These are phyloP conservation scores for Clusia tigrina DNA, from an alignment of 2,888 invertebrate species.

Conservation along the genomic window DNA sequence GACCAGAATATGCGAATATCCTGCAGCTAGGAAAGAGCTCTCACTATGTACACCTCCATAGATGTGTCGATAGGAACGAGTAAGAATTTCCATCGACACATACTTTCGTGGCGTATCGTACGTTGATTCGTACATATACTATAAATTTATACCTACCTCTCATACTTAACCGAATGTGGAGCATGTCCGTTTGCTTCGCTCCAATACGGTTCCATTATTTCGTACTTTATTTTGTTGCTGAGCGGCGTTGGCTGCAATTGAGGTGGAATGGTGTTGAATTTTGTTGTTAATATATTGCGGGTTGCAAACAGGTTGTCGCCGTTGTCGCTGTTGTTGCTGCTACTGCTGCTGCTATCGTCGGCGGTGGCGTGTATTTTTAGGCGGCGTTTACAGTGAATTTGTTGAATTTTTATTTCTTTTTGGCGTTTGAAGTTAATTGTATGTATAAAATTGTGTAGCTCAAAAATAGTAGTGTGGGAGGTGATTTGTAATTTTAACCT, in stretches of 20 bases:
- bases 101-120: no score
- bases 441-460: constrained; percentile 2
- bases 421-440: constrained; percentile 10
- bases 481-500: neutral
- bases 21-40: no score
- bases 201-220: constrained; percentile 63
- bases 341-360: no score
- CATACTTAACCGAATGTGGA: constrained; percentile 65
- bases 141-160: constrained; percentile 59
- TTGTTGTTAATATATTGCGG: constrained; percentile 21
- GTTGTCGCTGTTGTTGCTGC: constrained; percentile 14
- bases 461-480: neutral
- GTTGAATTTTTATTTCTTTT: neutral
- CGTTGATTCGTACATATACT: neutral
- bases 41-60: no score
- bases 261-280: constrained; percentile 55
- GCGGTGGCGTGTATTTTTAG: neutral
- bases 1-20: no score
- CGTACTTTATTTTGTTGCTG: constrained; percentile 37
- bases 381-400: neutral
- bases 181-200: constrained; percentile 63
- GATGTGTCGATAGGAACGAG: no score
- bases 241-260: constrained; percentile 46
- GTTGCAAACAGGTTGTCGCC: constrained; percentile 54
- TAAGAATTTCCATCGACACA: no score